phyloP scores from a whole-genome alignment of 1,140 invertebrate species.

The Neodiprion virginianus region DNA sequence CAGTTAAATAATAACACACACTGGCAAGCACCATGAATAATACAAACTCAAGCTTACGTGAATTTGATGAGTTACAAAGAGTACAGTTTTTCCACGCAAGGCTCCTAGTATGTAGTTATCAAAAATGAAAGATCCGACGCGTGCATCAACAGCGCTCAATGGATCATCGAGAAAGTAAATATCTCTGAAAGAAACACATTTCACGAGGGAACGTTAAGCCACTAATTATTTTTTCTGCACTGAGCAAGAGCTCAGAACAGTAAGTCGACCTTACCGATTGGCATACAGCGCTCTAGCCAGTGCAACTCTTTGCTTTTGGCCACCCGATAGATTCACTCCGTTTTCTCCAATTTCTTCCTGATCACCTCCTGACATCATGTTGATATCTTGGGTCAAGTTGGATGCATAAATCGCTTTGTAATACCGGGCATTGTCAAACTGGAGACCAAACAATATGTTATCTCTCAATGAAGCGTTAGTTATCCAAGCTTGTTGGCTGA shows the following conservation, averaged over 20 bases:
- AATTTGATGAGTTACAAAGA: conserved; percentile 72
- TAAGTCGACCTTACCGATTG: conserved; percentile 47
- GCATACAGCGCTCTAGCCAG: conserved; percentile 68
- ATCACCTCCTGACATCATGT: conserved; percentile 66
- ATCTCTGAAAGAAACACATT: conserved; percentile 53
- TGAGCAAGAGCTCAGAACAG: background rate
- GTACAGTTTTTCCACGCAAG: conserved; percentile 70
- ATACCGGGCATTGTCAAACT: conserved; percentile 63
- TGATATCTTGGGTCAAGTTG: conserved; percentile 65
- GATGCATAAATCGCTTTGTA: conserved; percentile 62
- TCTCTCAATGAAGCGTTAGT: conserved; percentile 71
- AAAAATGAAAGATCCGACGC: conserved; percentile 70
- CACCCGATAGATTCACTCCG: conserved; percentile 69
- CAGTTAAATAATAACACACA: background rate
- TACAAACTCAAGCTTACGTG: conserved; percentile 50
- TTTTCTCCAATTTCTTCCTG: conserved; percentile 70
- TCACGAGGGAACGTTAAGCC: too few relatives aligned
- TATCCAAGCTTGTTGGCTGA: conserved; percentile 75
- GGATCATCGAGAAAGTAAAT: conserved; percentile 79
- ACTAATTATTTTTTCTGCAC: too few relatives aligned
- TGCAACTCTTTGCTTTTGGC: conserved; percentile 69
- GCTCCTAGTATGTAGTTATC: conserved; percentile 65
- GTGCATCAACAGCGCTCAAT: conserved; percentile 70
- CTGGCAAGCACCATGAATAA: background rate
- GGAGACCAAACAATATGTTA: conserved; percentile 73